A percentile compares a stretch with the other conserved stretches of the same genome.
phyloP scores from a whole-genome alignment of 2,113 vertebrate species.

The Desmodus rotundus region DNA sequence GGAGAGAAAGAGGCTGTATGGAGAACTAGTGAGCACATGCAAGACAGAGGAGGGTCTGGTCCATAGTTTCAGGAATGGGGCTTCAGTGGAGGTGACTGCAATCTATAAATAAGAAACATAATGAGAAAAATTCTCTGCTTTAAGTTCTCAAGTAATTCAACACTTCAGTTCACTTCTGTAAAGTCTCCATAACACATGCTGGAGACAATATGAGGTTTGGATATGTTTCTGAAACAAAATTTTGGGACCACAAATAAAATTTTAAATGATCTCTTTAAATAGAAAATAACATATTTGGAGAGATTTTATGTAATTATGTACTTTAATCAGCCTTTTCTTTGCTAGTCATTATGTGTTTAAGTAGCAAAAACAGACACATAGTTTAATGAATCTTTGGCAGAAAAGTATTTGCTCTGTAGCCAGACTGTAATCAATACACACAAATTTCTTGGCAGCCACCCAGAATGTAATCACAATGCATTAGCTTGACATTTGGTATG shows the following conservation, averaged over 20 bases:
- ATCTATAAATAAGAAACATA: not conserved
- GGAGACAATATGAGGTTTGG: not conserved
- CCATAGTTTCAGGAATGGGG: not conserved
- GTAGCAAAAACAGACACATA: not conserved
- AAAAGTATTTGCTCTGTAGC: not conserved
- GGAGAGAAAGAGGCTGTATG: rapidly evolving
- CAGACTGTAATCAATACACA: not conserved
- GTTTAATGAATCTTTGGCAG: not conserved
- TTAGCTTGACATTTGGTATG: not conserved
- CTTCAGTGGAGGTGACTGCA: not conserved
- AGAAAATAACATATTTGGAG: constrained; percentile 14
- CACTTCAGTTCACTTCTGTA: not conserved
- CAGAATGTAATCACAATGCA: too few relatives aligned
- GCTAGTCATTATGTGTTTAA: not conserved
- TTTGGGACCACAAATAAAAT: not conserved
- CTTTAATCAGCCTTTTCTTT: constrained; percentile 20
- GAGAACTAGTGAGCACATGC: not conserved
- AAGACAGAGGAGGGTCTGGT: not conserved
- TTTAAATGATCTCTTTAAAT: not conserved
- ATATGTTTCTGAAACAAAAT: not conserved
- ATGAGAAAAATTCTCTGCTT: not conserved
- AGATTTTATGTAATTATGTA: not conserved
- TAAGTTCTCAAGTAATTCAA: not conserved
- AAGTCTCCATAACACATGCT: not conserved
- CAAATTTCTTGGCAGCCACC: not conserved